Base-by-base conservation (phyloP, 2,797 vertebrate species). In the Pseudochirops cupreus region DNA sequence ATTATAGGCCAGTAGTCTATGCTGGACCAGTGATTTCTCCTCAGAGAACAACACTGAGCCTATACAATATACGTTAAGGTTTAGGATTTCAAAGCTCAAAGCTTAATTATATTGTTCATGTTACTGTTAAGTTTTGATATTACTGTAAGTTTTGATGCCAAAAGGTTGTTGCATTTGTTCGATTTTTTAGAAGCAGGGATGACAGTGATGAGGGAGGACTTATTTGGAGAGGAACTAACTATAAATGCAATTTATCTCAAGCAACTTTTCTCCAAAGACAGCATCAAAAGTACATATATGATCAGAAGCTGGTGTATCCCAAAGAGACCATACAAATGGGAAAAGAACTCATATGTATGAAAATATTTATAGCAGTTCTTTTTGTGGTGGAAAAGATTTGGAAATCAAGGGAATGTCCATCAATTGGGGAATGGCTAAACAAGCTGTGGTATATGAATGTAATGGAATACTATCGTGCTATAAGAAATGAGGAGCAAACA, bases 1-100 rank as follows among this genome's bases (percentile, higher is more conserved):
- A 74, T 94, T n/a, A 46, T 96, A 28, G 87, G 92, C 18, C 4
- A 97, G 28, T 4, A 94, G 7, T 46, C 7, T 55, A 90, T 92
- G 57, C 91, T 62, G 94, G 96, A 95, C 94, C 90, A 1, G 50
- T 1, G 1, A 39, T 21, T 3, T 39, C 31, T 96, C 93, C 91
- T 82, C 89, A 96, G 59, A 28, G 94, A 57, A 56, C 58, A 94
- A n/a, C 13, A 21, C 31, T 53, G 26, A n/a, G 12, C 24, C 93
- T 56, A 56, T 31, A 0, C 29, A 11, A 46, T 39, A 11, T 28
- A 46, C 1, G n/a, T 10, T 56, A 93, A 92, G 1, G 24, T 67
- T 58, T 93, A 87, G 9, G 54, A 13, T 56, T 74, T 55, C 1
- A 26, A 33, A 46, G 16, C 52, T 74, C 67, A 39, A 46, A 82